Percentiles rank a stretch among this genome's conserved stretches.
These are phyloP conservation scores for Diaphora mendica DNA, from an alignment of 2,888 invertebrate species.

Conservation along the genomic window DNA sequence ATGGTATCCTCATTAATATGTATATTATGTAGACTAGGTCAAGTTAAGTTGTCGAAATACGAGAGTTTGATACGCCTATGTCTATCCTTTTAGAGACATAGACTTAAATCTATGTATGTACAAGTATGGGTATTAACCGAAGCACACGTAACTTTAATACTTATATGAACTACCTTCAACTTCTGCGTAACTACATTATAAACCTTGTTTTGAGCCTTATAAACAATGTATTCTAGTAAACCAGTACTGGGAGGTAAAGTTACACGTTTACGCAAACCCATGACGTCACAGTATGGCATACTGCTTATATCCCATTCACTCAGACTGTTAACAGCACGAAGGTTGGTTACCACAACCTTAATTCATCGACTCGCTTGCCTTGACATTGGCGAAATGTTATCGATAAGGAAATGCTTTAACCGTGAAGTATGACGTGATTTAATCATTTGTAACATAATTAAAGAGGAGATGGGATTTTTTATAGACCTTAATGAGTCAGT, in stretches of 20 bases:
- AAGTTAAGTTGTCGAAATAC: background rate
- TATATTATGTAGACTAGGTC: background rate
- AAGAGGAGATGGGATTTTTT: conserved; percentile 4
- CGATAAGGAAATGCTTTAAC: conserved; percentile 53
- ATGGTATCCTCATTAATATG: background rate
- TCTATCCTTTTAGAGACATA: background rate
- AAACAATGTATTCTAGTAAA: conserved; percentile 10
- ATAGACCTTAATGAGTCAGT: background rate
- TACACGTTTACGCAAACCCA: background rate
- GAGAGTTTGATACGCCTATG: background rate
- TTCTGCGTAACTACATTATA: background rate
- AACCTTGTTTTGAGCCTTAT: background rate
- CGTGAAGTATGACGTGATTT: conserved; percentile 22
- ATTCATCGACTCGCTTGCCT: conserved; percentile 40
- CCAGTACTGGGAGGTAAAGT: background rate
- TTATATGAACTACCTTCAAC: background rate
- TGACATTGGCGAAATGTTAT: conserved; percentile 56
- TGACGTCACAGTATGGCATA: conserved; percentile 15
- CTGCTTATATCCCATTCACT: background rate
- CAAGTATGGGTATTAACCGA: background rate
- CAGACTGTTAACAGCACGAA: conserved; percentile 10
- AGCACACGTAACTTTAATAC: background rate
- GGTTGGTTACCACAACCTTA: conserved; percentile 26
- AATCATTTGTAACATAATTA: conserved; percentile 12
- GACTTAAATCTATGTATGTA: background rate